Percentiles rank a stretch among this genome's conserved stretches.
Evolutionary conservation across 2,797 vertebrate genomes (phyloP).

Genomic region (Etheostoma perlongum): DNA sequence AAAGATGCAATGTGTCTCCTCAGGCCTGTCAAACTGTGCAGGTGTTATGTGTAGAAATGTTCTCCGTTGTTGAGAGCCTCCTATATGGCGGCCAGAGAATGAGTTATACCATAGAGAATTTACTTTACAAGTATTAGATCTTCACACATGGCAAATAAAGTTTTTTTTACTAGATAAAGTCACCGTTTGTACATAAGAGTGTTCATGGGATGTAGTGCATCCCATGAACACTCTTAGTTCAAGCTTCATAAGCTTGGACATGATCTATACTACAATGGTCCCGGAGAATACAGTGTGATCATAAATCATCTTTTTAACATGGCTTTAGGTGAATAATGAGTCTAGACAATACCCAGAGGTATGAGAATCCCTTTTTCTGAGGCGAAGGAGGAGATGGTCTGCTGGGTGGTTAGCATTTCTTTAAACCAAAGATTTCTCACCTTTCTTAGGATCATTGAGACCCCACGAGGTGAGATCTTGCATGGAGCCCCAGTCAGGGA

Average conservation of each 20-base stretch:
- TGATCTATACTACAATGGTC: background rate
- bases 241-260: background rate
- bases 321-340: constrained; percentile 22
- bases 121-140: background rate
- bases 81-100: background rate
- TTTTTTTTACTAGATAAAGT: background rate
- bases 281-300: background rate
- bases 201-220: too few species aligned
- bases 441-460: too few species aligned
- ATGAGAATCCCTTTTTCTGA: constrained; percentile 26
- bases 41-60: background rate
- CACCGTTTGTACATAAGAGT: background rate
- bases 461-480: too few species aligned
- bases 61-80: background rate
- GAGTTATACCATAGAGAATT: background rate
- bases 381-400: constrained; percentile 37
- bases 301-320: constrained; percentile 31
- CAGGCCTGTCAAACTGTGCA: background rate
- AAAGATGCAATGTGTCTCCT: background rate
- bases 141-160: background rate
- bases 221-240: background rate
- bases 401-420: background rate
- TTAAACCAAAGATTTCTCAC: too few species aligned
- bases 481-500: too few species aligned
- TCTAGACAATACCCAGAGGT: background rate